Evolutionary conservation across 2,113 vertebrate species (phyloP).

Genomic region (Albula glossodonta): DNA sequence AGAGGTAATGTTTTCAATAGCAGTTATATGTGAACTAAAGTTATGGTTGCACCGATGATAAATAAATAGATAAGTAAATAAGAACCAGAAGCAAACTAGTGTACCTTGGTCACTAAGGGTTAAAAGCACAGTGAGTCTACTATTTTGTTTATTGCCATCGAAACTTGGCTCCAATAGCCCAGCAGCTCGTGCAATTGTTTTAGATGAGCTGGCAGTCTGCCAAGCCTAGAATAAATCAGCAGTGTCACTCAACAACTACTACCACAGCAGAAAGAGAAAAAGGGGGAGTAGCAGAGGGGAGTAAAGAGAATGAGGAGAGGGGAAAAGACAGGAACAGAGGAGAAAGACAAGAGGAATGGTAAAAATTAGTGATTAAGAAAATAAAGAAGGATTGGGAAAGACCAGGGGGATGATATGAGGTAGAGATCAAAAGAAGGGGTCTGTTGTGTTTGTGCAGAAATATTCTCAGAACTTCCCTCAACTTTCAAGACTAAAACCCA

Average conservation of each 20-base stretch:
- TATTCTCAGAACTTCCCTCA: too few species aligned
- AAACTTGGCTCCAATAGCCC: conserved; percentile 63
- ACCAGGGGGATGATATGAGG: conserved; percentile 18
- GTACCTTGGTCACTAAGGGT: conserved; percentile 24
- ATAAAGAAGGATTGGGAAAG: neutral
- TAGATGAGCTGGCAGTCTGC: conserved; percentile 64
- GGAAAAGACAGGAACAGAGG: conserved; percentile 14
- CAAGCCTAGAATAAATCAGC: conserved; percentile 71
- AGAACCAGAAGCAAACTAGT: neutral
- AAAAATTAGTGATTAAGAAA: neutral
- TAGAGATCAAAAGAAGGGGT: neutral
- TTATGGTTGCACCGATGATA: neutral
- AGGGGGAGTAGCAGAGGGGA: conserved; percentile 28
- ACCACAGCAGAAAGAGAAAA: conserved; percentile 38
- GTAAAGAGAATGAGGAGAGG: neutral
- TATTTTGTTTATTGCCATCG: conserved; percentile 73
- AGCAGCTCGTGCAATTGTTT: conserved; percentile 68
- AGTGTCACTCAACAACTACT: conserved; percentile 69
- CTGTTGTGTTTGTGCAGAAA: neutral
- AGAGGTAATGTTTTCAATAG: neutral
- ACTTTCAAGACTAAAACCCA: conserved; percentile 53
- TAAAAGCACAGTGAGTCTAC: conserved; percentile 52
- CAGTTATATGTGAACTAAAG: neutral
- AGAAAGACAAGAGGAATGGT: conserved; percentile 10
- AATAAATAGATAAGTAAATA: neutral